These are phyloP conservation scores for Panzeria rudis DNA, from an alignment of 2,888 invertebrate species.

Conservation along the genomic window DNA sequence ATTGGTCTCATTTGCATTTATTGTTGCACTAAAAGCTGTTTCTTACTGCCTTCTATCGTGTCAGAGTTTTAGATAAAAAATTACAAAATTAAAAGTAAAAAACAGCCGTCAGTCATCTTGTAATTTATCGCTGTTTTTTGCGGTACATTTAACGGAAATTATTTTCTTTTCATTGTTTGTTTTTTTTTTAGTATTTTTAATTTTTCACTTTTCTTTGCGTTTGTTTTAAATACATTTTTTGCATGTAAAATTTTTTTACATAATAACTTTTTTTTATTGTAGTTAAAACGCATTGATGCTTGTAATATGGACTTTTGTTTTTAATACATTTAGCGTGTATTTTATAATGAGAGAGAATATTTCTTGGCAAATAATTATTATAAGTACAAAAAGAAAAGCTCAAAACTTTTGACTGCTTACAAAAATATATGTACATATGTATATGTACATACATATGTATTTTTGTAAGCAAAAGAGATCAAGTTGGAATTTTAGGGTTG, in stretches of 20 bases:
- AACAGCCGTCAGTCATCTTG: slow-evolving; percentile 50
- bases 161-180: slow-evolving; percentile 57
- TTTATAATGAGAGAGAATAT: slow-evolving; percentile 65
- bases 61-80: slow-evolving; percentile 6
- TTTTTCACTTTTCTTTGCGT: slow-evolving; percentile 54
- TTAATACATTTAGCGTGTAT: slow-evolving; percentile 67
- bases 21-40: slow-evolving; percentile 34
- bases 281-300: slow-evolving; percentile 51
- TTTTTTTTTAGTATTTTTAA: slow-evolving; percentile 3
- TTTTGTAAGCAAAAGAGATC: not conserved
- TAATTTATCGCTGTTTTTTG: slow-evolving; percentile 66
- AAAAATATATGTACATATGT: too few species aligned
- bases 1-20: slow-evolving; percentile 70
- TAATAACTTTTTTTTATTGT: slow-evolving; percentile 51
- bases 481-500: too few species aligned
- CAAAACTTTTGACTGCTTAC: not conserved
- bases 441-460: not conserved
- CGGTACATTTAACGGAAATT: slow-evolving; percentile 71
- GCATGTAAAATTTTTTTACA: slow-evolving; percentile 24
- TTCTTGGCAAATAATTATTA: slow-evolving; percentile 40
- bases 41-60: slow-evolving; percentile 24
- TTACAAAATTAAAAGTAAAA: slow-evolving; percentile 18
- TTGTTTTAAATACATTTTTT: not conserved
- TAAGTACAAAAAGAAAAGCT: not conserved
- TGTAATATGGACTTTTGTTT: slow-evolving; percentile 61